Evolutionary conservation across 2,888 invertebrate genomes (phyloP).

Genomic region (Lasioglossum figueresi): DNA sequence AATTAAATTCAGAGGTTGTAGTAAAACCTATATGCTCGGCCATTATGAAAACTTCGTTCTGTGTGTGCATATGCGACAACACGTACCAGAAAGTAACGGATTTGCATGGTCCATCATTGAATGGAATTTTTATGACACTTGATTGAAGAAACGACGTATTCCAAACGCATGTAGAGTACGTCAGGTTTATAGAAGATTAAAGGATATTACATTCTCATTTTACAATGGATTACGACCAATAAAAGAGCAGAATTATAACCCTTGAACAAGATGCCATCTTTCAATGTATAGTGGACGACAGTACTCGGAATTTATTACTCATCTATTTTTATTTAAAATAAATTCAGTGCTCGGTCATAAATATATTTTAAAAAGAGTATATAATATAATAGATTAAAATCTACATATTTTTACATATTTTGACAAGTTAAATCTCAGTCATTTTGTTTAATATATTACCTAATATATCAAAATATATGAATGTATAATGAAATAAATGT

Average conservation of each 20-base stretch:
- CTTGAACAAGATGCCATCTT: neutral
- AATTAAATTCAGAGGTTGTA: neutral
- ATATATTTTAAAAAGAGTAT: neutral
- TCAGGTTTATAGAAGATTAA: neutral
- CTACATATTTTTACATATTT: too few relatives aligned
- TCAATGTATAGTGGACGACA: neutral
- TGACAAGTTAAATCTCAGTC: too few relatives aligned
- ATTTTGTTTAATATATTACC: too few relatives aligned
- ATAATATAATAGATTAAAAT: neutral
- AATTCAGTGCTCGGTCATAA: neutral
- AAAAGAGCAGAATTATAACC: neutral
- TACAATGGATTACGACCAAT: neutral
- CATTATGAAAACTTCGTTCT: slow-evolving; percentile 21
- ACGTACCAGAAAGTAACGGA: slow-evolving; percentile 38
- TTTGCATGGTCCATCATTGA: slow-evolving; percentile 49
- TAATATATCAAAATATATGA: too few relatives aligned
- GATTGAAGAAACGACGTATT: slow-evolving; percentile 23
- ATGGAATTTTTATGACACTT: slow-evolving; percentile 45
- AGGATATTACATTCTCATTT: neutral
- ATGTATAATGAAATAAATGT: too few relatives aligned
- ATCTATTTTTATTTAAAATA: neutral
- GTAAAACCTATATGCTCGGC: slow-evolving; percentile 12
- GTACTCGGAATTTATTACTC: neutral
- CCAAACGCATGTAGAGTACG: neutral
- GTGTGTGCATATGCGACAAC: slow-evolving; percentile 43